Evolutionary conservation across 2,888 invertebrate genomes (phyloP).

Genomic region (Cybosia mesomella): DNA sequence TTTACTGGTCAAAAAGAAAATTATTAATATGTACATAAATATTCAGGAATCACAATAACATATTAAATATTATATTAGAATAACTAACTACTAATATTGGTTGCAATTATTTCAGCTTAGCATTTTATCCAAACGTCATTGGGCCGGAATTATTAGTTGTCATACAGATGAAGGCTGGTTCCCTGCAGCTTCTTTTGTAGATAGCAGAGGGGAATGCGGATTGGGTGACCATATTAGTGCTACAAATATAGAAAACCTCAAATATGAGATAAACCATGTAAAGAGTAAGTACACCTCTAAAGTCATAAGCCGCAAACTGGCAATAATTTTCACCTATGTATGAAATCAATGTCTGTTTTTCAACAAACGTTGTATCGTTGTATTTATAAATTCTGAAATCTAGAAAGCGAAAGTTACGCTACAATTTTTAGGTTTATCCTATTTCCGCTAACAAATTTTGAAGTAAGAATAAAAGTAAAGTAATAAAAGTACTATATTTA

Average conservation of each 20-base stretch:
- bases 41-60: no score
- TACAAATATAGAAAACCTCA: constrained; percentile 85
- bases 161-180: constrained; percentile 90
- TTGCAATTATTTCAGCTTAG: constrained; percentile 52
- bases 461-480: no score
- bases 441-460: no score
- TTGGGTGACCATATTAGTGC: constrained; percentile 76
- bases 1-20: no score
- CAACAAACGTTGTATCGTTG: no score
- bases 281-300: constrained; percentile 14
- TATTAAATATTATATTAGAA: no score
- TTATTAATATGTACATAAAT: no score
- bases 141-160: constrained; percentile 91
- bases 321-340: no score
- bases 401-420: not conserved
- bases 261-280: constrained; percentile 72
- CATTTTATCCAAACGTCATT: constrained; percentile 64
- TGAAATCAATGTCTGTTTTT: no score
- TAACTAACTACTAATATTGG: not conserved
- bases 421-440: not conserved
- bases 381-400: not conserved
- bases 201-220: constrained; percentile 87
- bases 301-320: not conserved
- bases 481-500: no score
- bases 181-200: constrained; percentile 89